phyloP scores from a whole-genome alignment of 2,113 vertebrate species.

The Parotia lawesii region DNA sequence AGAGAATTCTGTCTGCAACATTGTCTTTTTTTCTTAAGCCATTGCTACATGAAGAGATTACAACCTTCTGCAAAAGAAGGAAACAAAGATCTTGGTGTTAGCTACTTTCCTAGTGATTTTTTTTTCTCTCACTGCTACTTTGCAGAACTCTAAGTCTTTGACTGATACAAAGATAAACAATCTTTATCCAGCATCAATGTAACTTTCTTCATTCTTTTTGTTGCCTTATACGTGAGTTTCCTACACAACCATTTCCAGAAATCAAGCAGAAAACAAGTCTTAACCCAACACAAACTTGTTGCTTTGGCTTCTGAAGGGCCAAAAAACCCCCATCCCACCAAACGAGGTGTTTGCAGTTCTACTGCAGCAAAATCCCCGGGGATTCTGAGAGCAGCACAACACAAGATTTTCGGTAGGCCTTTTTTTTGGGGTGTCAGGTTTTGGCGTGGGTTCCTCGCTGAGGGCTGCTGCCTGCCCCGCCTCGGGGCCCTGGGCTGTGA shows the following conservation, averaged over 20 bases:
- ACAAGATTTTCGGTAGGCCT: fast-evolving
- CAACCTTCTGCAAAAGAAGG: neutral
- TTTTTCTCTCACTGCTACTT: neutral
- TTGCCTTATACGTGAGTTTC: neutral
- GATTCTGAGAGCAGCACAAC: neutral
- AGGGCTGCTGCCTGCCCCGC: neutral
- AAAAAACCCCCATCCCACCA: neutral
- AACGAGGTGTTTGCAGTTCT: fast-evolving
- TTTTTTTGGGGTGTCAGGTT: neutral
- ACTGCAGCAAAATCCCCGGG: fast-evolving
- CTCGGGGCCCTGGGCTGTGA: fast-evolving
- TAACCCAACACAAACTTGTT: neutral
- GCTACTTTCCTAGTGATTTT: neutral
- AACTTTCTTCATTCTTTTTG: neutral
- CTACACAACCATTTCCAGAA: neutral
- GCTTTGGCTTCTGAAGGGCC: neutral
- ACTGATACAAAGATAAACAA: neutral
- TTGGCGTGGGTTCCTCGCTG: neutral
- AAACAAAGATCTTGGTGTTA: neutral
- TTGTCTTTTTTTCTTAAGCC: neutral
- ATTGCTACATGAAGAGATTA: neutral
- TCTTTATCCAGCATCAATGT: neutral
- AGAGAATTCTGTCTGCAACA: neutral
- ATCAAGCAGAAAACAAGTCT: neutral
- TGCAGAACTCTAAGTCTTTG: neutral